These are phyloP conservation scores for Mythimna loreyi DNA, from an alignment of 2,888 invertebrate genomes.

Conservation along the genomic window DNA sequence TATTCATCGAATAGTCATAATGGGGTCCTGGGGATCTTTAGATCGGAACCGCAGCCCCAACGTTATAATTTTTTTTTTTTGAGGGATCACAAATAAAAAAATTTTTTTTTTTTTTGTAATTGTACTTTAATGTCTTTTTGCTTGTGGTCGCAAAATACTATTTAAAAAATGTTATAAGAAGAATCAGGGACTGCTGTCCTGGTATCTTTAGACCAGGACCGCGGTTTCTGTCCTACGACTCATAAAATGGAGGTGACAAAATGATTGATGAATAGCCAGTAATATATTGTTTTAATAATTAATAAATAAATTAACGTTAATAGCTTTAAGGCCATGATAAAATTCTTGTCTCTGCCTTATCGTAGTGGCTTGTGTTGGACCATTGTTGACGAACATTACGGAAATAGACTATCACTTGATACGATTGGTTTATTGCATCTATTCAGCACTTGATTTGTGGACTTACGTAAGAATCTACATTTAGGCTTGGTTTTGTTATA, in stretches of 20 bases:
- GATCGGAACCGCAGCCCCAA: too few species aligned
- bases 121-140: too few species aligned
- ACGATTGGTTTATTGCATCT: slow-evolving; percentile 50
- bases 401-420: slow-evolving; percentile 54
- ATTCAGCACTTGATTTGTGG: slow-evolving; percentile 53
- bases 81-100: too few species aligned
- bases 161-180: too few species aligned
- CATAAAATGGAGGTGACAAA: slow-evolving; percentile 10
- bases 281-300: slow-evolving; percentile 38
- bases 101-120: too few species aligned
- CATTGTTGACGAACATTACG: slow-evolving; percentile 54
- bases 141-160: too few species aligned
- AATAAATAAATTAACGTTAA: slow-evolving; percentile 51
- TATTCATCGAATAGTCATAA: not conserved
- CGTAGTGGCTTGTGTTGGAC: slow-evolving; percentile 45
- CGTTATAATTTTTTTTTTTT: too few species aligned
- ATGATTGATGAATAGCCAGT: slow-evolving; percentile 37
- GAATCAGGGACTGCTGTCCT: too few species aligned
- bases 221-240: too few species aligned
- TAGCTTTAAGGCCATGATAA: slow-evolving; percentile 53
- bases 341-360: slow-evolving; percentile 59
- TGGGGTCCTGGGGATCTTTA: not conserved
- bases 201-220: too few species aligned
- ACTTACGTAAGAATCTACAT: slow-evolving; percentile 26
- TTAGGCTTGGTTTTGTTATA: slow-evolving; percentile 3